phyloP scores from a whole-genome alignment of 1,140 invertebrate species.

The Lethocerus indicus region DNA sequence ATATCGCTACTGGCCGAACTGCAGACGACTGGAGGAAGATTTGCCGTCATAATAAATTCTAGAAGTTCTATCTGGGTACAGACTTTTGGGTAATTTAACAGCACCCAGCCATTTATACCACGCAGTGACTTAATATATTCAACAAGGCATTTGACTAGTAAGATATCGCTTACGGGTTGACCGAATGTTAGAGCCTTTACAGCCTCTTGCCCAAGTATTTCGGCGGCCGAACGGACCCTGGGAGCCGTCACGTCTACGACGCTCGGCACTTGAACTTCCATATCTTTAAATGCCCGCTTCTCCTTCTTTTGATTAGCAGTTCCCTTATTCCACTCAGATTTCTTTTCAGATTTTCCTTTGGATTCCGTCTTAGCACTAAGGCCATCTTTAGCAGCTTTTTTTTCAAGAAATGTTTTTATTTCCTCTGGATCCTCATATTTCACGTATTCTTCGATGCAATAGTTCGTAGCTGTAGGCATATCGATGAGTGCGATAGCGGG shows the following conservation, averaged over 20 bases:
- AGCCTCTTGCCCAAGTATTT: no score
- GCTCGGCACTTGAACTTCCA: no score
- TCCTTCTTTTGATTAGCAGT: no score
- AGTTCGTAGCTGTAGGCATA: constrained; percentile 33
- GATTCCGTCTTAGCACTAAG: no score
- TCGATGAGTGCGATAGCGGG: constrained; percentile 31
- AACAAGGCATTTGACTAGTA: constrained; percentile 33
- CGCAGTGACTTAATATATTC: constrained; percentile 35
- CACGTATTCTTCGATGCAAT: constrained; percentile 27
- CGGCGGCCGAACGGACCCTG: no score
- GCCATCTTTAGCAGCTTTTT: no score
- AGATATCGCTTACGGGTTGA: no score
- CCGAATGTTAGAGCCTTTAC: no score
- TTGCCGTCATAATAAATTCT: constrained; percentile 4
- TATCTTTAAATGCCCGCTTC: no score
- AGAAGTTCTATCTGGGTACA: constrained; percentile 25
- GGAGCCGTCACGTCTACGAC: no score
- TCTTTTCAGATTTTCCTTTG: no score
- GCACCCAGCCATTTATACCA: constrained; percentile 34
- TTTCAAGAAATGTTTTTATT: background rate
- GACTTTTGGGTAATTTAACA: constrained; percentile 39
- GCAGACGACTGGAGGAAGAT: background rate
- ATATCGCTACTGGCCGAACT: background rate
- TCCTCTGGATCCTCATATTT: constrained; percentile 6
- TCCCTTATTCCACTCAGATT: no score